These are phyloP conservation scores for Polyergus mexicanus DNA, from an alignment of 1,140 invertebrate species.

Conservation along the genomic window DNA sequence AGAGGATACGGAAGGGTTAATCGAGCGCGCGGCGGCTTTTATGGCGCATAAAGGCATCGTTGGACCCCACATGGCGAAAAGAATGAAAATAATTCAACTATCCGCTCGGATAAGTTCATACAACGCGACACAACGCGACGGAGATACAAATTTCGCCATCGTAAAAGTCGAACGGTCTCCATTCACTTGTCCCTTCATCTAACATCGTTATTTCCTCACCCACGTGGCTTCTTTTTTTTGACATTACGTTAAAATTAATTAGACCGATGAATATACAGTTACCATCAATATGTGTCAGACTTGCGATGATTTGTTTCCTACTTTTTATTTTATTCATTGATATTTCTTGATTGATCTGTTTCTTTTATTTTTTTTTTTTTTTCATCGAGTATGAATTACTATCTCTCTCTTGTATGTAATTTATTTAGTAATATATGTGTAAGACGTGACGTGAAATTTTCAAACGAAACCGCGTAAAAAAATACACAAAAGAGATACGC, in stretches of 20 bases:
- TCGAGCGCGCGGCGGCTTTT: conserved; percentile 76
- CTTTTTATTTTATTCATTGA: neutral
- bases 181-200: conserved; percentile 65
- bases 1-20: conserved; percentile 59
- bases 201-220: neutral
- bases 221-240: neutral
- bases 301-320: neutral
- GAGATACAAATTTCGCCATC: conserved; percentile 82
- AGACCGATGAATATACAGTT: neutral
- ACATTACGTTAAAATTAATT: neutral
- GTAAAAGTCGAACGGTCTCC: conserved; percentile 80
- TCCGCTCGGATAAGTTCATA: conserved; percentile 79
- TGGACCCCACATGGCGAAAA: conserved; percentile 74
- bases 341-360: neutral
- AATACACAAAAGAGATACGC: conserved; percentile 7
- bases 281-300: neutral
- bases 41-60: conserved; percentile 84
- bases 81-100: conserved; percentile 84
- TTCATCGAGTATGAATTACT: conserved; percentile 3
- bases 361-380: conserved; percentile 10
- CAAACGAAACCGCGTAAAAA: conserved; percentile 15
- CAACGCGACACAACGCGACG: conserved; percentile 51
- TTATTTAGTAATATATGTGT: neutral
- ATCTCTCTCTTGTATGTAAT: neutral
- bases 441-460: conserved; percentile 35